These are phyloP conservation scores for Gallinago jamesoni DNA, from an alignment of 2,113 vertebrate species.

Conservation along the genomic window DNA sequence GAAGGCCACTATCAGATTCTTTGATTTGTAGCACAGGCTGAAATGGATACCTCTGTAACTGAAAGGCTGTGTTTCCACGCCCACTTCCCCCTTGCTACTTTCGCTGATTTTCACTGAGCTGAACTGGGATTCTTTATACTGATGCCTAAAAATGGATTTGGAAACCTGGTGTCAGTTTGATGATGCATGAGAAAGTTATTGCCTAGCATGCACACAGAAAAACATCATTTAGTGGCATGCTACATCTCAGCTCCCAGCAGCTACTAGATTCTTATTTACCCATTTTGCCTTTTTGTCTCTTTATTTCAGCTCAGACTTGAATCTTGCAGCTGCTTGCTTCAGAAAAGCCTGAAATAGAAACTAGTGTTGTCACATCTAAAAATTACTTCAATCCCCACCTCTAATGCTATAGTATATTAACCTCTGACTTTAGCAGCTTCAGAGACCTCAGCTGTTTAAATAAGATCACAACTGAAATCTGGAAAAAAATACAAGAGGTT, in stretches of 20 bases:
- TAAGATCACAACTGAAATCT: neutral
- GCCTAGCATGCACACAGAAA: neutral
- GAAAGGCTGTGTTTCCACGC: neutral
- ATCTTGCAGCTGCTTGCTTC: neutral
- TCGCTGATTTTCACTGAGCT: neutral
- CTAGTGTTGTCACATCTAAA: neutral
- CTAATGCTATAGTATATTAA: neutral
- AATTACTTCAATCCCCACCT: neutral
- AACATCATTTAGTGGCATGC: neutral
- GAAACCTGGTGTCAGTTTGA: neutral
- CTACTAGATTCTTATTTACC: neutral
- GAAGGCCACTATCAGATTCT: neutral
- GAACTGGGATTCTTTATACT: neutral
- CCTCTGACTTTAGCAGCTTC: neutral
- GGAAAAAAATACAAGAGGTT: neutral
- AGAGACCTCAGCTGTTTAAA: neutral
- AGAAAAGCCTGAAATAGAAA: conserved; percentile 14
- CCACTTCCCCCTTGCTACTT: neutral
- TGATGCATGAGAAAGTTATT: neutral
- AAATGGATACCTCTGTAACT: neutral
- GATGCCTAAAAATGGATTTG: neutral
- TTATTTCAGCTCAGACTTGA: neutral
- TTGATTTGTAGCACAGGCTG: neutral
- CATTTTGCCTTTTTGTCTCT: neutral
- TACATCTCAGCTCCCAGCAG: neutral